Conservation (phyloP, 2,113 vertebrate species). For the Felis catus region F.catus_Fca126_mat1.0 CM031413.1:83252001-83252500, state of each 20-base stretch:
- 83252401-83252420: not conserved
- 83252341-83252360: not conserved
- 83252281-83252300: constrained; percentile 11
- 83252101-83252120: not conserved
- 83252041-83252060: not conserved
- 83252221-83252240: constrained; percentile 46
- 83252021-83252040: constrained; percentile 22
- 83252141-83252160: constrained; percentile 62
- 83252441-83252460: not conserved
- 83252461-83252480: not conserved
- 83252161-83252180: constrained; percentile 9
- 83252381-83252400: not conserved
- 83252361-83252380: constrained; percentile 30
- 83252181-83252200: constrained; percentile 58
- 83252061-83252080: not conserved
- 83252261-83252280: not conserved
- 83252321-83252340: constrained; percentile 26
- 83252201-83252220: not conserved
- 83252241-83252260: constrained; percentile 61
- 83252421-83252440: constrained; percentile 32
- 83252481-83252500: not conserved
- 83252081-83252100: not conserved
- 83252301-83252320: not conserved
- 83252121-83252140: constrained; percentile 33
- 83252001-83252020: constrained; percentile 5